Conservation (phyloP, 2,888 invertebrate species). For the Drosophila imparisetae region DNA sequence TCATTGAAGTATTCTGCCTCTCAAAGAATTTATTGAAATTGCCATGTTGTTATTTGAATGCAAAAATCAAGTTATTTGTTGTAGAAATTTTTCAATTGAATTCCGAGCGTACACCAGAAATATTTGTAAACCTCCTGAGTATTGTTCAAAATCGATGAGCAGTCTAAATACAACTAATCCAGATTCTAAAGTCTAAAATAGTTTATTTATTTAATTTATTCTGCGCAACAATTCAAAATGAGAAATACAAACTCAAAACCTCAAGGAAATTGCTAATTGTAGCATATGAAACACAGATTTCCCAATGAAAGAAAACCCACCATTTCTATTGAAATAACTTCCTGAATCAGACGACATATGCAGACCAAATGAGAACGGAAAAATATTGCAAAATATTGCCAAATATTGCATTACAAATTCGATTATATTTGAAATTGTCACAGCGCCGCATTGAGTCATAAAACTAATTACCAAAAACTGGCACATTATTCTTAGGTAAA, state of each 20-base stretch:
- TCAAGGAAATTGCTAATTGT: background rate
- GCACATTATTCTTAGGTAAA: conserved; percentile 45
- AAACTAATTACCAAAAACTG: conserved; percentile 57
- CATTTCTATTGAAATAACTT: background rate
- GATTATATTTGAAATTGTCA: conserved; percentile 34
- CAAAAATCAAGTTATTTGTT: conserved; percentile 12
- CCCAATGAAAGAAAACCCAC: conserved; percentile 29
- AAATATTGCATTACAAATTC: conserved; percentile 40
- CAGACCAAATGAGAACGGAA: conserved; percentile 37
- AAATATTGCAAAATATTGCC: conserved; percentile 7
- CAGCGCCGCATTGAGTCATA: conserved; percentile 53
- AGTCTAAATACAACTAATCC: background rate
- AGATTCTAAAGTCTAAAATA: background rate
- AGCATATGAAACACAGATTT: conserved; percentile 45
- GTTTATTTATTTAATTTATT: background rate
- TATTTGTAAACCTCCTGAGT: background rate
- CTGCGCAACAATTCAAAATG: background rate
- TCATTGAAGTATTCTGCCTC: conserved; percentile 10
- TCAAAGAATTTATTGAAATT: conserved; percentile 50
- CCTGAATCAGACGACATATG: conserved; percentile 40
- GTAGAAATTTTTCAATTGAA: background rate
- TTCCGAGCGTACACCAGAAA: background rate
- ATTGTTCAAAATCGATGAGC: background rate
- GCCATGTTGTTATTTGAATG: conserved; percentile 34
- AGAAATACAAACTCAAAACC: background rate